Conservation (phyloP, 2,113 vertebrate genomes). For the Festucalex cinctus region DNA sequence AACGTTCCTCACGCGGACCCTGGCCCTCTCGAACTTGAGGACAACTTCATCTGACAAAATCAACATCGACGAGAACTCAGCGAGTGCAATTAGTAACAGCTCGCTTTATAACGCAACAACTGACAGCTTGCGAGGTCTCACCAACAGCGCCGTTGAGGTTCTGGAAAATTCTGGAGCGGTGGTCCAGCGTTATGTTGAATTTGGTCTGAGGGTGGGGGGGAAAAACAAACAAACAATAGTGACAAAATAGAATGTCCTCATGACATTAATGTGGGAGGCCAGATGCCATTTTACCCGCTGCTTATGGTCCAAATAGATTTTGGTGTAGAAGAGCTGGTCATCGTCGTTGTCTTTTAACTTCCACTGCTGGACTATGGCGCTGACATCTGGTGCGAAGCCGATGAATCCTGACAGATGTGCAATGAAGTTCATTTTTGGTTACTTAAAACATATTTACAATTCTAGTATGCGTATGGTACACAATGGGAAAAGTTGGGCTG, state of each 20-base stretch:
- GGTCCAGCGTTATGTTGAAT: conserved; percentile 64
- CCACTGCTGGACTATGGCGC: conserved; percentile 56
- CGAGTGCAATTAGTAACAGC: neutral
- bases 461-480: too few relatives aligned
- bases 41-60: conserved; percentile 56
- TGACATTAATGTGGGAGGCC: too few relatives aligned
- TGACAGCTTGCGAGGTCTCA: conserved; percentile 20
- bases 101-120: neutral
- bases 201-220: conserved; percentile 38
- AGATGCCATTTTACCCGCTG: conserved; percentile 39
- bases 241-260: neutral
- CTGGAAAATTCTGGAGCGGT: conserved; percentile 63
- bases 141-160: conserved; percentile 67
- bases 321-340: conserved; percentile 68
- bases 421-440: neutral
- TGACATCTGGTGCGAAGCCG: conserved; percentile 45
- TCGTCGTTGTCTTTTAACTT: conserved; percentile 60
- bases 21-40: conserved; percentile 60
- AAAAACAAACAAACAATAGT: neutral
- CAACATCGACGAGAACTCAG: neutral
- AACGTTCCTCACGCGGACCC: conserved; percentile 58
- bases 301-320: conserved; percentile 55
- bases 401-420: conserved; percentile 42
- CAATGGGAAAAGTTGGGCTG: too few relatives aligned
- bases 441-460: neutral